These are phyloP conservation scores for Zoanthus sansibaricus DNA, from an alignment of 92 coral and sea anemone species.

Conservation along the genomic window DNA sequence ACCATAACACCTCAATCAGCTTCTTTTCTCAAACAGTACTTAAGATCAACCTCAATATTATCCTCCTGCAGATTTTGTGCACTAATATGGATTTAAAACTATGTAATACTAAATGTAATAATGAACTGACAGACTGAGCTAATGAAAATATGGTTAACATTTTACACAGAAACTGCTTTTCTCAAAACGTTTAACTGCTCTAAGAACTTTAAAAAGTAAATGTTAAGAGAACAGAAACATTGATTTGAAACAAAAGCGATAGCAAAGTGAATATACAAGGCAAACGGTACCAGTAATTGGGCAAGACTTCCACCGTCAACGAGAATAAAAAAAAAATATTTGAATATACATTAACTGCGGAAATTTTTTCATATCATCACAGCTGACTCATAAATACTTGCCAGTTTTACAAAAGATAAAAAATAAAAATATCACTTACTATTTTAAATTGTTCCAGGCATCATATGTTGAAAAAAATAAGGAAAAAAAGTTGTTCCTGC, in stretches of 20 bases:
- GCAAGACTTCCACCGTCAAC: not conserved
- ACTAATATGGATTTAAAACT: too few species aligned
- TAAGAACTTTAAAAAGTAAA: not conserved
- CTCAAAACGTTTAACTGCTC: not conserved
- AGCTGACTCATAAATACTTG: too few species aligned
- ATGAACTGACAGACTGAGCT: too few species aligned
- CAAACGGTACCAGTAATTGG: not conserved
- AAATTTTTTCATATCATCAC: not conserved
- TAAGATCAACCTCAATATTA: too few species aligned
- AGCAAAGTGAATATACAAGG: not conserved
- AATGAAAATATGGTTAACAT: too few species aligned
- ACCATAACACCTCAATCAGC: too few species aligned
- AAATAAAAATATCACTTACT: not conserved
- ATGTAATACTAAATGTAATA: too few species aligned
- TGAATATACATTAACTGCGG: not conserved
- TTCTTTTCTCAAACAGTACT: too few species aligned
- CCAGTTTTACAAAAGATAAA: not conserved
- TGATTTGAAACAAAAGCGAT: not conserved
- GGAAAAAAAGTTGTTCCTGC: not conserved
- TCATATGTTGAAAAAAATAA: not conserved
- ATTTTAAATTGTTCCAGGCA: not conserved
- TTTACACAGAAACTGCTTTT: not conserved
- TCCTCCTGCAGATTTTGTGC: too few species aligned
- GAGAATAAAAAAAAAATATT: not conserved
- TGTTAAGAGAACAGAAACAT: not conserved